Conservation (phyloP, 2,888 invertebrate genomes). For the Cephalotes varians region DNA sequence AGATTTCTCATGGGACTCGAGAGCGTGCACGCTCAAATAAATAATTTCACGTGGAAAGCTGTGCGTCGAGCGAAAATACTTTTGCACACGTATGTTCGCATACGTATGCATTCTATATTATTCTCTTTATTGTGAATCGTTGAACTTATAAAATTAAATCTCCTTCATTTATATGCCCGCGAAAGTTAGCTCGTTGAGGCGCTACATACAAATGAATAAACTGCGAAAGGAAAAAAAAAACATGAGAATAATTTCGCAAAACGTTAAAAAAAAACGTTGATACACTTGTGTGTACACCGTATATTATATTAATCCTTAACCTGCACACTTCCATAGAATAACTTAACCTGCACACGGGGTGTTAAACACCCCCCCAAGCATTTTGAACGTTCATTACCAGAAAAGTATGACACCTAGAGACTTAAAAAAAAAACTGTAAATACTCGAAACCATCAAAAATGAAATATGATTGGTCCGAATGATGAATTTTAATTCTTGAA, state of each 20-base stretch:
- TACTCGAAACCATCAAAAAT: no score
- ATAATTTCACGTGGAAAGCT: conserved; percentile 58
- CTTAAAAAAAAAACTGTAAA: no score
- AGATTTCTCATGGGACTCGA: conserved; percentile 45
- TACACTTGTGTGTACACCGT: not conserved
- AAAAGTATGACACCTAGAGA: no score
- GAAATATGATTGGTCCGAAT: no score
- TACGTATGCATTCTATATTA: not conserved
- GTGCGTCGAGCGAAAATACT: conserved; percentile 42
- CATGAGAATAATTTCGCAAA: not conserved
- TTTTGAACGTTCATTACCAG: no score
- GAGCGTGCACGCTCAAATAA: conserved; percentile 46
- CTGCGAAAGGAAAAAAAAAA: not conserved
- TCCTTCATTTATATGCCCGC: conserved; percentile 2
- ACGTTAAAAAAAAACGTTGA: not conserved
- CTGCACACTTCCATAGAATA: no score
- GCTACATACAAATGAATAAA: not conserved
- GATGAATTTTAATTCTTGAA: no score
- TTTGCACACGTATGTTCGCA: not conserved
- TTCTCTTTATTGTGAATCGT: conserved; percentile 45
- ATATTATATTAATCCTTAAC: no score
- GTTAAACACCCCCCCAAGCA: no score
- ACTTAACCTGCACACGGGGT: no score
- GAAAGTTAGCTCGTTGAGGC: conserved; percentile 8
- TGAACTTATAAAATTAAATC: conserved; percentile 44